Percentiles rank a stretch among this genome's conserved stretches.
phyloP scores from a whole-genome alignment of 2,113 vertebrate species.

The Arizona elegans region DNA sequence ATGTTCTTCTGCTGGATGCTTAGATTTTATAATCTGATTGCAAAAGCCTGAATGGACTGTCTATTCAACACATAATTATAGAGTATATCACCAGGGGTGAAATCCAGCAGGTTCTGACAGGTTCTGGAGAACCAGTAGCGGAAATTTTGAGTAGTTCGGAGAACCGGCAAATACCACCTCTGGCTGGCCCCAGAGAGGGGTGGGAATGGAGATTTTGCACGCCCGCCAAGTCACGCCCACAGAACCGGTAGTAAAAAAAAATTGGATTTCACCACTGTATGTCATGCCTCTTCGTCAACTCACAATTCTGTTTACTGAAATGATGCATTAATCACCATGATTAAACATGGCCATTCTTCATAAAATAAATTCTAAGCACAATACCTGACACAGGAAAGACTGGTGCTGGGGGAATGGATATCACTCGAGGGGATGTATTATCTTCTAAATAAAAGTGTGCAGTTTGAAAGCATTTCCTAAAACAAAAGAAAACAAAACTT shows the following conservation, averaged over 20 bases:
- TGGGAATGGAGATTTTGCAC: no score
- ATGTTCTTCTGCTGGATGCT: background rate
- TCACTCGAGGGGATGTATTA: conserved; percentile 85
- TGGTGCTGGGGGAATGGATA: conserved; percentile 79
- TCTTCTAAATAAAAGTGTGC: conserved; percentile 97
- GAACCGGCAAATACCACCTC: no score
- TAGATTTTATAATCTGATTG: background rate
- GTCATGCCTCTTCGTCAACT: background rate
- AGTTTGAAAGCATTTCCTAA: conserved; percentile 95
- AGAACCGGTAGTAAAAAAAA: no score
- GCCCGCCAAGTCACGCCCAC: no score
- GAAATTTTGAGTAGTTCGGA: no score
- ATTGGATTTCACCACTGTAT: no score
- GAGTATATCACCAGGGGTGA: background rate
- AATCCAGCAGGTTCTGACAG: no score
- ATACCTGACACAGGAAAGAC: conserved; percentile 88
- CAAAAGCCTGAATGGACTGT: background rate
- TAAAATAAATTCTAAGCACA: conserved; percentile 34
- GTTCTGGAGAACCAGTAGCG: no score
- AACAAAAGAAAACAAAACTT: conserved; percentile 46
- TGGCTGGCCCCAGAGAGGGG: no score
- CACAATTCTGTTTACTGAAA: background rate
- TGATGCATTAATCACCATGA: background rate
- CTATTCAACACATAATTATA: background rate
- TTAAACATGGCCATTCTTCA: conserved; percentile 17